Conservation (phyloP, 2,888 invertebrate genomes). For the Leptopterna dolabrata region DNA sequence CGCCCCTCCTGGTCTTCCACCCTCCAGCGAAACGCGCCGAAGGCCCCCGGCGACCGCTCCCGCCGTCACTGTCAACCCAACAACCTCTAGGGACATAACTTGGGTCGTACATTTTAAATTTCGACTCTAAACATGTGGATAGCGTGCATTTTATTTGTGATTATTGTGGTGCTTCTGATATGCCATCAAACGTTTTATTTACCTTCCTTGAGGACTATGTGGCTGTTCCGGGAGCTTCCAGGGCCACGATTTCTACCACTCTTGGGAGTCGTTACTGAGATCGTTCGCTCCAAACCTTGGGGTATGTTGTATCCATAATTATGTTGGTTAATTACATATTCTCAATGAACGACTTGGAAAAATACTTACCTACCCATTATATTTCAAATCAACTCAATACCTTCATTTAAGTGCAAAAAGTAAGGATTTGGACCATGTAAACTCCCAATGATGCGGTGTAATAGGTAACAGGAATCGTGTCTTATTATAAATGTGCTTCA, state of each 20-base stretch:
- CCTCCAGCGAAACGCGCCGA: not conserved
- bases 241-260: not conserved
- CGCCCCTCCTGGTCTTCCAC: not conserved
- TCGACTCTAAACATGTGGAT: not conserved
- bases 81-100: not conserved
- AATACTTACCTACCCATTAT: too few relatives aligned
- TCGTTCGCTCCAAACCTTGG: not conserved
- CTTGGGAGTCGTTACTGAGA: not conserved
- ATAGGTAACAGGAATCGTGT: too few relatives aligned
- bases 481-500: too few relatives aligned
- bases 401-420: too few relatives aligned
- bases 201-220: slow-evolving; percentile 16
- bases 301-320: not conserved
- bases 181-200: not conserved
- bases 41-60: not conserved
- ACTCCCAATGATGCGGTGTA: too few relatives aligned
- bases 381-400: too few relatives aligned
- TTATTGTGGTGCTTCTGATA: not conserved
- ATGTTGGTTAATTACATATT: not conserved
- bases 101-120: not conserved
- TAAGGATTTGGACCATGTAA: too few relatives aligned
- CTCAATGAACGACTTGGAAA: too few relatives aligned
- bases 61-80: not conserved
- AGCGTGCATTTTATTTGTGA: not conserved
- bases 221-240: not conserved